Percentiles rank a stretch among this genome's conserved stretches.
Conservation (phyloP, 1,140 invertebrate species). For the Hylyphantes graminicola region DNA sequence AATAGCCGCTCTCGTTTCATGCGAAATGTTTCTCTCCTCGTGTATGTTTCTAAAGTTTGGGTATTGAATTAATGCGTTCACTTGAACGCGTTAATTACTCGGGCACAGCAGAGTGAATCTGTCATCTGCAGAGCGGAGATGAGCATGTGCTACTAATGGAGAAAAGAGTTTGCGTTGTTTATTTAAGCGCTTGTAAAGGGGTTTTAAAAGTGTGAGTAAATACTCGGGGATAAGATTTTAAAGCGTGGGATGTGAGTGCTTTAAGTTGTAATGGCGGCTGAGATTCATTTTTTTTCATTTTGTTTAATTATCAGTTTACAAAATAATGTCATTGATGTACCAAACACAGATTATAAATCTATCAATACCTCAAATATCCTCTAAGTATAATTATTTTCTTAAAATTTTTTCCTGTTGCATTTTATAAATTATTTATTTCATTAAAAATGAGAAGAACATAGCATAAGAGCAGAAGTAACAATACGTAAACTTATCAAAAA, state of each 20-base stretch:
- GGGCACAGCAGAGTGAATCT: slow-evolving; percentile 39
- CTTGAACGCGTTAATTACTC: slow-evolving; percentile 39
- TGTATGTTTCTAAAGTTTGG: background rate
- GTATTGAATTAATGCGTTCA: slow-evolving; percentile 29
- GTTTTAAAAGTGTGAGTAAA: background rate
- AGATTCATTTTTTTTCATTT: too few relatives aligned
- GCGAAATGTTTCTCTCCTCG: slow-evolving; percentile 19
- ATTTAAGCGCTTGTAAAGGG: background rate
- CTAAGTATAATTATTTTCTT: too few relatives aligned
- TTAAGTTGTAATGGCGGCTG: background rate
- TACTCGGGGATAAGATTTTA: background rate
- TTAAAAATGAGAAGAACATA: too few relatives aligned
- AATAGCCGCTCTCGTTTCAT: slow-evolving; percentile 39
- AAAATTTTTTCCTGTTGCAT: too few relatives aligned
- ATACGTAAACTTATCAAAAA: too few relatives aligned
- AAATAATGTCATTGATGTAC: too few relatives aligned
- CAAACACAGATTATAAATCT: too few relatives aligned
- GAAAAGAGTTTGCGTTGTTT: background rate
- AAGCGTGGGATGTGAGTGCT: too few relatives aligned
- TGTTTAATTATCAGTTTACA: too few relatives aligned
- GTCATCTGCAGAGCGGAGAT: slow-evolving; percentile 34
- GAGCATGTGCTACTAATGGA: slow-evolving; percentile 19
- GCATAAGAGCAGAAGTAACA: too few relatives aligned
- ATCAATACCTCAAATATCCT: too few relatives aligned
- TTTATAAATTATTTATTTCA: too few relatives aligned